Conservation (phyloP, 2,888 invertebrate species). For the Seira sanloemensis region DNA sequence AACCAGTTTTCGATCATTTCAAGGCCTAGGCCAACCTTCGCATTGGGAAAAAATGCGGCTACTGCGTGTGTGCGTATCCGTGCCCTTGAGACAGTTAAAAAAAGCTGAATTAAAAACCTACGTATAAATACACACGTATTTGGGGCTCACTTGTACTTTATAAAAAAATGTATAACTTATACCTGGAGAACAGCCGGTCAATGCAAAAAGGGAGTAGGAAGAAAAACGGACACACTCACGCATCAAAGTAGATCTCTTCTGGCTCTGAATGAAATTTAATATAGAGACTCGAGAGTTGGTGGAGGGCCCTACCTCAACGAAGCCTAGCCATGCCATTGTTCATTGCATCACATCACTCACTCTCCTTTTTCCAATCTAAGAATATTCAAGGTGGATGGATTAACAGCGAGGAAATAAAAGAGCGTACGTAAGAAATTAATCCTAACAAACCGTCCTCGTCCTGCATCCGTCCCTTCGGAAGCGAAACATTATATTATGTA, state of each 20-base stretch:
- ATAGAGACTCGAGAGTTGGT: no score
- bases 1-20: slow-evolving; percentile 37
- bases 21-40: slow-evolving; percentile 51
- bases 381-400: neutral
- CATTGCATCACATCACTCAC: neutral
- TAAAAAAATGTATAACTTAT: neutral
- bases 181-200: slow-evolving; percentile 1
- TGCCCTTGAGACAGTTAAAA: neutral
- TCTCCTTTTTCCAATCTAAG: neutral
- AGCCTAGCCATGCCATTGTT: neutral
- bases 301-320: neutral
- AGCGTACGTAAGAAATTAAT: slow-evolving; percentile 30
- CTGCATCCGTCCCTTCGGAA: slow-evolving; percentile 30
- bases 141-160: neutral
- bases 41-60: neutral
- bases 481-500: neutral
- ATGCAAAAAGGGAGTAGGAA: neutral
- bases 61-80: slow-evolving; percentile 12
- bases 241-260: no score
- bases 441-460: slow-evolving; percentile 43
- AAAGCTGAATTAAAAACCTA: slow-evolving; percentile 4
- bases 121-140: neutral
- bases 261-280: slow-evolving; percentile 9
- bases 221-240: slow-evolving; percentile 19
- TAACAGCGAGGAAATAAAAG: neutral